A percentile compares a stretch with the other conserved stretches of the same genome.
Evolutionary conservation across 2,888 invertebrate species (phyloP).

Genomic region (Calameuta filiformis): DNA sequence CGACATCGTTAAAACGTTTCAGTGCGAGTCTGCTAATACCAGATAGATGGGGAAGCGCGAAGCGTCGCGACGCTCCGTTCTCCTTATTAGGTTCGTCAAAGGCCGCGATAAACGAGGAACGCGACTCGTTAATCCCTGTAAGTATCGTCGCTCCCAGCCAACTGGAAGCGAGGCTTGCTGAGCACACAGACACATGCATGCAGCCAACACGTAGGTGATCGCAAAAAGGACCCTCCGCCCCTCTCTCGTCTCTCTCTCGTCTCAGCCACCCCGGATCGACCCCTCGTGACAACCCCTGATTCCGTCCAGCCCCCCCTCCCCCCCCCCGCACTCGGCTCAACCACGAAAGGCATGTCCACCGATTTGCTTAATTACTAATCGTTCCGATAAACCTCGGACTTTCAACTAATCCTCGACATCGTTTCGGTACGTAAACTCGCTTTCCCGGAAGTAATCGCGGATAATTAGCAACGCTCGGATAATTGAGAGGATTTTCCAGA

Average conservation of each 20-base stretch:
- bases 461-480: conserved; percentile 25
- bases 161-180: background rate
- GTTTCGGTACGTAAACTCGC: background rate
- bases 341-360: background rate
- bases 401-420: conserved; percentile 3
- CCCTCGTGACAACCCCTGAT: no score
- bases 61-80: background rate
- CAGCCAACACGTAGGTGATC: background rate
- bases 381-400: background rate
- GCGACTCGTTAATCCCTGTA: background rate
- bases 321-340: conserved; percentile 16
- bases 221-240: background rate
- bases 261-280: no score
- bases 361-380: background rate
- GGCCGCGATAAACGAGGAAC: background rate
- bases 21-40: background rate
- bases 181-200: background rate
- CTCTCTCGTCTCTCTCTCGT: conserved; percentile 14
- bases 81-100: background rate
- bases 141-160: background rate
- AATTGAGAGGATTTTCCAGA: conserved; percentile 13
- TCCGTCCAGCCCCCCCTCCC: conserved; percentile 9
- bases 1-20: background rate
- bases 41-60: background rate
- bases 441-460: conserved; percentile 18